Base-by-base conservation (phyloP, 2,113 vertebrate species). In the Dasyornis broadbenti region DNA sequence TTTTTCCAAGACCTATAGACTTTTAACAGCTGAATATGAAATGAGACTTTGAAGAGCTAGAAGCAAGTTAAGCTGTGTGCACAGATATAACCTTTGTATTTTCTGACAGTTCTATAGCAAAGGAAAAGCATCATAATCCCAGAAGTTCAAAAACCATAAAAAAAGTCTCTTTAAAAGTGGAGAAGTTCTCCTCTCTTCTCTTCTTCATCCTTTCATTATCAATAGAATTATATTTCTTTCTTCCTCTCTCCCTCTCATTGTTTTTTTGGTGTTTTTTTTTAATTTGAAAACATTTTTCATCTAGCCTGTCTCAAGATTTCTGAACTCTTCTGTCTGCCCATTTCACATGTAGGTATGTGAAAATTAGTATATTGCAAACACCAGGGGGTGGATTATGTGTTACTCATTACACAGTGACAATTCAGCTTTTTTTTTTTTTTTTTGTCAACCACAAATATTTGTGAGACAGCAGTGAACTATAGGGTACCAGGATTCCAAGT, bases 51-150 rank as follows among this genome's bases (percentile, higher is more conserved):
- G 56, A 56, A 90, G 60, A 83, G 59, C 76, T 66, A 64, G 80
- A 78, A 92, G 79, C 42, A 92, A 95, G 71, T 90, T 92, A 93
- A 93, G 47, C 80, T 90, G 80, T 68, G 82, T 90, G 86, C 72
- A 89, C 2, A 92, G 92, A 94, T 69, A 90, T 7, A 94, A 92
- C 71, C 56, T 60, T 94, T 84, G 60, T 71, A 63, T 94, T 81
- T 95, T 89, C 63, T 94, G 89, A 95, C 80, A 93, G 64, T 49
- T 96, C 90, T 47, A 8, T 26, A 80, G 70, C 20, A 89, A 96
- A 92, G 90, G 77, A 95, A 93, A 93, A 28, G 19, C 65, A 92
- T 31, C 11, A 4, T 86, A 94, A 94, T 94, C 77, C 59, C 72
- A 64, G 50, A 84, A 92, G 49, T 89, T 89, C 28, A 89, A 89